Evolutionary conservation across 2,113 vertebrate genomes (phyloP), one percentile per base, ranked within the genome.

Genomic region (Burhinus bistriatus): DNA sequence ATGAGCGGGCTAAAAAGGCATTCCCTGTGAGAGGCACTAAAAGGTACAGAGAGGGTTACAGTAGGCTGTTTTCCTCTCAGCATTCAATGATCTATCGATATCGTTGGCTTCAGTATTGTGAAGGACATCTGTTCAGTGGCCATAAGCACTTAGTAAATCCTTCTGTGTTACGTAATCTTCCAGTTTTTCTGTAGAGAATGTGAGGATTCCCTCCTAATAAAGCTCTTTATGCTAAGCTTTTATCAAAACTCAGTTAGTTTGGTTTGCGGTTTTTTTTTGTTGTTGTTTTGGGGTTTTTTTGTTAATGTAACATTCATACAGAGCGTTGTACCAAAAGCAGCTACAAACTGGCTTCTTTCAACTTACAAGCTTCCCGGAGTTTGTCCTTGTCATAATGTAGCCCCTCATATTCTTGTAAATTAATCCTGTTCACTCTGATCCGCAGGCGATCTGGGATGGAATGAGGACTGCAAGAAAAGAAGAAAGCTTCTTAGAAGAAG

Each of bases 361-460:
- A 98, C 99, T 99, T 97, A 99, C 99, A 99, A 89, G 99, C 98
- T 98, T 99, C 99, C 51, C 99, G 98, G 23, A 99, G 99, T 5
- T 99, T 99, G 54, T 99, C 99, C 91, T 99, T 99, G 98, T 99
- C 99, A 1, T 99, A 99, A 97, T 99, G 99, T 78, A 99, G 98
- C 34, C 98, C 98, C 98, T 99, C 99, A 6, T 99, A 99, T 81
- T 99, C 99, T 83, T 99, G 99, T 34, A 99, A 98, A 97, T 98
- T 98, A 97, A 99, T 99, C 87, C 99, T 98, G 97, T 99, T 99
- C 95, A 99, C 99, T 54, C 99, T 98, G 91, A 99, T 99, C 75
- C 99, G 98, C 87, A 99, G 98, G 25, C 99, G 99, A 66, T 99
- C 99, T 27, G 99, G 99, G 90, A 99, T 98, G 36, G 99, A 98